These are phyloP conservation scores for Drosophila cracens DNA, from an alignment of 2,888 invertebrate genomes.

Conservation along the genomic window DNA sequence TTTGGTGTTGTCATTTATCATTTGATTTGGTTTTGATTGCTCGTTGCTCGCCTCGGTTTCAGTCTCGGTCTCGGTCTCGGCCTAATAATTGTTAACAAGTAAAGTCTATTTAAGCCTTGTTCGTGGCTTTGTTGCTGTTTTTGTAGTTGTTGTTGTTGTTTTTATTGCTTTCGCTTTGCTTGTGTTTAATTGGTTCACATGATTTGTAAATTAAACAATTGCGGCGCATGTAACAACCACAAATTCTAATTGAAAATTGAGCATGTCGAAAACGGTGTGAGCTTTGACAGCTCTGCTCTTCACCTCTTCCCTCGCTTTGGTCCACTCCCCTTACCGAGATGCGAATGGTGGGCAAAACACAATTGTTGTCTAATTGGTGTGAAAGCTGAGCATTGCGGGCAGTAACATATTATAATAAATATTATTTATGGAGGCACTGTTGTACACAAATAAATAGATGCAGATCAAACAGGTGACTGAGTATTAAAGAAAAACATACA, in stretches of 20 bases:
- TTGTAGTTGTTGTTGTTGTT: conserved; percentile 43
- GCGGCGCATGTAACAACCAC: conserved; percentile 62
- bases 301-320: not conserved
- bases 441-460: too few species aligned
- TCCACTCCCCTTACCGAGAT: not conserved
- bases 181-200: conserved; percentile 80
- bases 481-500: too few species aligned
- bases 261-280: conserved; percentile 71
- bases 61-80: conserved; percentile 29
- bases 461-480: too few species aligned
- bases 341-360: not conserved
- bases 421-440: not conserved
- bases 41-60: conserved; percentile 31
- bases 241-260: conserved; percentile 79
- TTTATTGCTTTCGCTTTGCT: conserved; percentile 38
- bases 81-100: conserved; percentile 83
- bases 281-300: conserved; percentile 70
- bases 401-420: not conserved
- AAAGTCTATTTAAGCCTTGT: conserved; percentile 82
- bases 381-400: not conserved
- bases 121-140: conserved; percentile 54
- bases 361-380: conserved; percentile 26
- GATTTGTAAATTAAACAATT: conserved; percentile 84
- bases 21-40: conserved; percentile 81
- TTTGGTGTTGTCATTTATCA: conserved; percentile 82